Percentiles rank a stretch among this genome's conserved stretches.
phyloP scores from a whole-genome alignment of 1,140 invertebrate genomes.

The Arctopsyche grandis region DNA sequence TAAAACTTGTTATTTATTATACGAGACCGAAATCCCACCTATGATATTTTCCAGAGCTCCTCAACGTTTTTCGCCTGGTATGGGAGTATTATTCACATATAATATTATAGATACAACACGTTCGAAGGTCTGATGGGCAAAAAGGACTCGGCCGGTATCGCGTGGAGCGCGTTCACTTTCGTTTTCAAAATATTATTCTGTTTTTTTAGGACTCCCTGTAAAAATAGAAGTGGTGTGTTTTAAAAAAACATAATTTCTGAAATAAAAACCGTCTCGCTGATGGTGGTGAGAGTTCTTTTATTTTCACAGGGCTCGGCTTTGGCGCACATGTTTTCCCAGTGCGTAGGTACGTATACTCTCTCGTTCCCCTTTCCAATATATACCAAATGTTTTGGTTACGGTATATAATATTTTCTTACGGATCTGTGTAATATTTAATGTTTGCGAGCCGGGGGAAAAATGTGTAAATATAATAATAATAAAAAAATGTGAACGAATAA shows the following conservation, averaged over 20 bases:
- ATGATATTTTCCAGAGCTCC: no score
- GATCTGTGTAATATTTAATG: slow-evolving; percentile 29
- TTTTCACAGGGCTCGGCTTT: slow-evolving; percentile 51
- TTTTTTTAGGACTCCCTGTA: slow-evolving; percentile 53
- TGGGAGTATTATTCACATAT: no score
- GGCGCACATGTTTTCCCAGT: slow-evolving; percentile 51
- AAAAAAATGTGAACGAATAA: no score
- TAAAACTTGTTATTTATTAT: no score
- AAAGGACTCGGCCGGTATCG: slow-evolving; percentile 1
- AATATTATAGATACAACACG: no score
- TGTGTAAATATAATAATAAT: slow-evolving; percentile 5
- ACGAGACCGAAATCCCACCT: no score
- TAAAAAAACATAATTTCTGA: slow-evolving; percentile 54
- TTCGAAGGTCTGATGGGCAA: background rate
- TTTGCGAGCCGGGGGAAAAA: slow-evolving; percentile 11
- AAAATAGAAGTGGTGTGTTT: slow-evolving; percentile 52
- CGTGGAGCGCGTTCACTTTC: slow-evolving; percentile 50
- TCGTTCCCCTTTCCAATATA: background rate
- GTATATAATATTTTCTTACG: slow-evolving; percentile 49
- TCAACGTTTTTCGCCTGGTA: no score
- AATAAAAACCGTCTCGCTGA: slow-evolving; percentile 49
- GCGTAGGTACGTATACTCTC: slow-evolving; percentile 18
- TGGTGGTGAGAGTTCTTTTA: slow-evolving; percentile 43
- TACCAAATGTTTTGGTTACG: slow-evolving; percentile 46
- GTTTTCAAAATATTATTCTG: slow-evolving; percentile 54